Evolutionary conservation across 1,140 invertebrate species (phyloP), one percentile per base, ranked within the genome.

Genomic region (Aphelinus atriplicis): DNA sequence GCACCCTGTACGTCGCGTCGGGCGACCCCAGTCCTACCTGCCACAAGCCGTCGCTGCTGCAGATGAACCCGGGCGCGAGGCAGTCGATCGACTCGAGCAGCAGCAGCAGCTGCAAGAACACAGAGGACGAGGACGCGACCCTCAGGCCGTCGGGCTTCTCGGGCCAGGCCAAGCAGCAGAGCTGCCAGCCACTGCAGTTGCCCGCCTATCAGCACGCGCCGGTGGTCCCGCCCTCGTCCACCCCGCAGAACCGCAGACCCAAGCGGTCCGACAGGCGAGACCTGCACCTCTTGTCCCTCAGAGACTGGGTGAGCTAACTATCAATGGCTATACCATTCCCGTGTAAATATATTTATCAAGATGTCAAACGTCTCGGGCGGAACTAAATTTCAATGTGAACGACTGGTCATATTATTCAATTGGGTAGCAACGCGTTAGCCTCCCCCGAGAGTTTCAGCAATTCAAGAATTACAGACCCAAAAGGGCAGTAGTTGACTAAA

Each of bases 41-140:
- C 5, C 58, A 63, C 43, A 75, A 58, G 3, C 51, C 48, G 62
- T 81, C 70, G 56, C 53, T 46, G 53, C 69, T 50, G 26, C 77
- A 64, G 4, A 60, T 64, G 0, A 65, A 67, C n/a, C 70, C 85
- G 4, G 79, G 80, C 1, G 76, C 81, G 3, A 83, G 84, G 47
- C 81, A 81, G n/a, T 87, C 84, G 6, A 71, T 84, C 7, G 85
- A 85, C 62, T 78, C 82, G 0, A 79, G 83, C 10, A 87, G 84
- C 2, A 9, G 51, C 4, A 53, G 51, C 5, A 85, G 84, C 70
- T 84, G 83, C 58, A 87, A 85, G 66, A 81, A 80, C 3, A 82
- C 82, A 1, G 82, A 86, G 51, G 85, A 87, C 26, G 85, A 86
- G 7, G 82, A 83, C 2, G 58, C 58, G 48, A 7, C 10, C 67